Percentiles rank a stretch among this genome's conserved stretches.
phyloP scores from a whole-genome alignment of 2,797 vertebrate genomes.

The Heliangelus exortis region DNA sequence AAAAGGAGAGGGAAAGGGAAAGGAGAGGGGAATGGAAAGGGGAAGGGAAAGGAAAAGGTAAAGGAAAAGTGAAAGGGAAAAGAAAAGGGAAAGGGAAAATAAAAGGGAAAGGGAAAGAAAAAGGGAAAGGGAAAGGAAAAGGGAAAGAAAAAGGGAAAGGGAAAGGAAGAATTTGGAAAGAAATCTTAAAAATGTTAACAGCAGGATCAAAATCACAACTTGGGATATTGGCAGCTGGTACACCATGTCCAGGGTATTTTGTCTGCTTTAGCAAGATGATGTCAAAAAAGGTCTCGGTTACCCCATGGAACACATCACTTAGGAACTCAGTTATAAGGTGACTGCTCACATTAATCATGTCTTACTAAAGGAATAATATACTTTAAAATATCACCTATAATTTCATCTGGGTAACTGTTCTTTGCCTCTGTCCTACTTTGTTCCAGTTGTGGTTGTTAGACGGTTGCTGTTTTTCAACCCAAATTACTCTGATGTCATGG shows the following conservation, averaged over 20 bases:
- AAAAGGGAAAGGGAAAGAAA: no score
- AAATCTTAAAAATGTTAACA: background rate
- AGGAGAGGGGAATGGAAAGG: no score
- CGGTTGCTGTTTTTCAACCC: background rate
- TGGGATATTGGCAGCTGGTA: background rate
- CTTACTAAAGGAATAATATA: background rate
- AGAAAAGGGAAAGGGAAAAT: no score
- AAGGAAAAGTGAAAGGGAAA: no score
- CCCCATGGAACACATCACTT: background rate
- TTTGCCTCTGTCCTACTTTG: background rate
- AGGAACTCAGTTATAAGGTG: background rate
- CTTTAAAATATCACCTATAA: background rate
- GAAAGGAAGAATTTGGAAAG: background rate
- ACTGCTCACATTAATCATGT: background rate
- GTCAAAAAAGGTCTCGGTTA: background rate
- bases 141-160: no score
- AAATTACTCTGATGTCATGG: background rate
- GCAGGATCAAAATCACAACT: background rate
- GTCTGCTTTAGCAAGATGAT: background rate
- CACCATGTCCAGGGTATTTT: background rate
- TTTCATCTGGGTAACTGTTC: background rate
- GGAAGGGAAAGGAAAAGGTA: no score
- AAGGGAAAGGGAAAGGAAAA: no score
- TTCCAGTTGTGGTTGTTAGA: background rate
- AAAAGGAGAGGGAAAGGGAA: no score